Percentiles rank a stretch among this genome's conserved stretches.
phyloP scores from a whole-genome alignment of 2,888 invertebrate species.

The Craniophora ligustri region DNA sequence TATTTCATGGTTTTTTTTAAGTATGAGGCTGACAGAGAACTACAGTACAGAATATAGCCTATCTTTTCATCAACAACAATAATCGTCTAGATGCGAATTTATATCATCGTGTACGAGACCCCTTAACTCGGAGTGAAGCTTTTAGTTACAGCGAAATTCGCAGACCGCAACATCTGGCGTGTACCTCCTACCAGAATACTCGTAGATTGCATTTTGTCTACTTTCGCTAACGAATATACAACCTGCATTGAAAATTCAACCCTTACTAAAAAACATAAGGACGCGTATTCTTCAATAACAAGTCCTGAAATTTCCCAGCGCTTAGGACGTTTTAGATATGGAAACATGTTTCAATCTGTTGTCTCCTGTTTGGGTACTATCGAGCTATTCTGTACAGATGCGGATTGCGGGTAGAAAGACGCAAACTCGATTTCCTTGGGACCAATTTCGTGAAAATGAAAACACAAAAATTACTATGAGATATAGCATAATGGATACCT shows the following conservation, averaged over 20 bases:
- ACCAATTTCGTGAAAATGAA: conserved; percentile 76
- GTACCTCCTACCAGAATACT: conserved; percentile 75
- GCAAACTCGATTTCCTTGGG: conserved; percentile 77
- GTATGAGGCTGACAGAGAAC: neutral
- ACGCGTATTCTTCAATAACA: conserved; percentile 50
- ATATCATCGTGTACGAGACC: conserved; percentile 58
- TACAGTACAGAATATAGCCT: neutral
- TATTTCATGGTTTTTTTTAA: too few species aligned
- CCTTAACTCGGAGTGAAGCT: conserved; percentile 75
- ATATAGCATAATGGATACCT: conserved; percentile 52
- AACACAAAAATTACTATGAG: conserved; percentile 64
- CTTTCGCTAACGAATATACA: conserved; percentile 60
- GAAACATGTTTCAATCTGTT: conserved; percentile 81
- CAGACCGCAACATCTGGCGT: conserved; percentile 85
- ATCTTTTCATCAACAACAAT: conserved; percentile 28
- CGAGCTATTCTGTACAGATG: conserved; percentile 82
- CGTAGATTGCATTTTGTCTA: conserved; percentile 82
- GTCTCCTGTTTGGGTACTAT: conserved; percentile 79
- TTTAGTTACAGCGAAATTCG: conserved; percentile 84
- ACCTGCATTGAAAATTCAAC: conserved; percentile 42
- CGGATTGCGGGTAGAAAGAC: conserved; percentile 75
- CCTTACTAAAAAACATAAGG: conserved; percentile 48
- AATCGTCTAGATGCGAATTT: conserved; percentile 39
- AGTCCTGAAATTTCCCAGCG: conserved; percentile 56
- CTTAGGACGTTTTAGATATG: conserved; percentile 69